Percentiles rank a stretch among this genome's conserved stretches.
These are phyloP conservation scores for Platysteira castanea DNA, from an alignment of 2,113 vertebrate species.

Conservation along the genomic window DNA sequence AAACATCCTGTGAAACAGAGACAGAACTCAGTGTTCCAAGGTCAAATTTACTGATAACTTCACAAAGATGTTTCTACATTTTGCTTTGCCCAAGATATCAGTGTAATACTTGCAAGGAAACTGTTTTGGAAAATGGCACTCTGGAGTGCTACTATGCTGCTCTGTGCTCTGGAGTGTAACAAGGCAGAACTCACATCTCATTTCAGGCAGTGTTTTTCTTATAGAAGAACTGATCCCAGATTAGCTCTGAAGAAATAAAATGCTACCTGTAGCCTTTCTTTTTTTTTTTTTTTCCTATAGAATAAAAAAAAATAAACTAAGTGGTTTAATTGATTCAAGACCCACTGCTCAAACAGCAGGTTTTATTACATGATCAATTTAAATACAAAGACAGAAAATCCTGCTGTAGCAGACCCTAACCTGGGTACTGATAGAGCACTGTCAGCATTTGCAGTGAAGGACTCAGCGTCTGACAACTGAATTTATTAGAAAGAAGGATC, in stretches of 20 bases:
- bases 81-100: background rate
- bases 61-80: background rate
- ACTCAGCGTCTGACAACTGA: background rate
- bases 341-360: background rate
- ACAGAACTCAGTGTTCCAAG: background rate
- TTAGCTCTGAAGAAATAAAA: background rate
- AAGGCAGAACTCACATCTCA: background rate
- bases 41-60: background rate
- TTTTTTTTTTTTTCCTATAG: background rate
- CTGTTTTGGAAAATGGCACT: background rate
- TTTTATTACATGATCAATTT: background rate
- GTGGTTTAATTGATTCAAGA: background rate
- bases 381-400: background rate
- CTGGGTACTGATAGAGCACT: background rate
- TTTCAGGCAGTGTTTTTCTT: background rate
- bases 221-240: background rate
- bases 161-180: background rate
- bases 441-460: background rate
- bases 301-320: background rate
- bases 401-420: background rate
- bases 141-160: background rate
- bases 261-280: background rate
- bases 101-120: background rate
- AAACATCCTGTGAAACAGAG: background rate
- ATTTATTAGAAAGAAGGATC: constrained; percentile 31